Percentiles rank a stretch among this genome's conserved stretches.
Evolutionary conservation across 2,888 invertebrate genomes (phyloP).

Genomic region (Agonopterix heracliana): DNA sequence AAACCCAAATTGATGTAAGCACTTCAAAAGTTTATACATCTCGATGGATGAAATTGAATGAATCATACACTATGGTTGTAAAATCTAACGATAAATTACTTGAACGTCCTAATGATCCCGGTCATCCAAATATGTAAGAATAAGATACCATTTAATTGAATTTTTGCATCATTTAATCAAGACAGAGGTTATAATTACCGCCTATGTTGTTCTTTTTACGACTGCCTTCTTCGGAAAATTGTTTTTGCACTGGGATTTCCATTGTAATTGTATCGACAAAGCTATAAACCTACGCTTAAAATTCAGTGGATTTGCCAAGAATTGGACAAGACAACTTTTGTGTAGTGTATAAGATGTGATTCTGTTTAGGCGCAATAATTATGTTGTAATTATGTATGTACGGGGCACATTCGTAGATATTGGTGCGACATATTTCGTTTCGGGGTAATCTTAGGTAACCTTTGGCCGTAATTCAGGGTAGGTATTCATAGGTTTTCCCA

Average conservation of each 20-base stretch:
- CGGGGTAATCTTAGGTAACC: no score
- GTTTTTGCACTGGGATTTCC: constrained; percentile 15
- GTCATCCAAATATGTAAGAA: constrained; percentile 15
- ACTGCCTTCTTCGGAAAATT: constrained; percentile 17
- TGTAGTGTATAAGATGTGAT: no score
- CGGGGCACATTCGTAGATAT: no score
- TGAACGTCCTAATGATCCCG: constrained; percentile 1
- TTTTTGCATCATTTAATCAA: constrained; percentile 3
- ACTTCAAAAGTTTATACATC: no score
- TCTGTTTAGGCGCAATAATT: no score
- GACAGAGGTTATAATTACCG: constrained; percentile 34
- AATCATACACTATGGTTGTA: background rate
- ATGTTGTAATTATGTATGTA: no score
- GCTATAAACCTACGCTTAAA: no score
- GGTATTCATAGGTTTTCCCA: no score
- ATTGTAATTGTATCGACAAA: constrained; percentile 2
- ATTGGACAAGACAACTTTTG: no score
- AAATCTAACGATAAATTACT: background rate
- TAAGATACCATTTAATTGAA: constrained; percentile 10
- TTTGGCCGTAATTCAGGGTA: no score
- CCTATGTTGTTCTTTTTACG: constrained; percentile 24
- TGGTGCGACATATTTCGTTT: no score
- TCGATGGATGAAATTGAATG: background rate
- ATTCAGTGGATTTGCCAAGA: no score
- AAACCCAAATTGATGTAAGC: background rate